Base-by-base conservation (phyloP, 2,888 invertebrate genomes). In the Drosophila lacicola region DNA sequence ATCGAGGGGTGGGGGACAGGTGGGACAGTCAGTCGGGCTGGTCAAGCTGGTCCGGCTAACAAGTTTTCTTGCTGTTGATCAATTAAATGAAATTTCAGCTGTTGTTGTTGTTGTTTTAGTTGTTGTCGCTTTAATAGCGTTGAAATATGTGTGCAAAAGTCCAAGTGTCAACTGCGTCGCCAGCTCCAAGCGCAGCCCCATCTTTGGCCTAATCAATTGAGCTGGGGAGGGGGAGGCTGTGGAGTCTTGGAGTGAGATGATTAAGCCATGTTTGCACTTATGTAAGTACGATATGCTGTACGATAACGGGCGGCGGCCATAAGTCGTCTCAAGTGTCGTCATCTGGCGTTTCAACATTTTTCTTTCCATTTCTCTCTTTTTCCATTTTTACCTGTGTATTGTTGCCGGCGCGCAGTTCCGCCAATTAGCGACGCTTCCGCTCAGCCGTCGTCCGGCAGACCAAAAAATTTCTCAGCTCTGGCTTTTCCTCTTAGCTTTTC, bases 221-320 rank as follows among this genome's bases (percentile, higher is more conserved):
- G 62, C 58, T 67, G 64, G n/a, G 21, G 51, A 0, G 8, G 8
- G 0, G 8, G 2, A 0, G 29, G n/a, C n/a, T n/a, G n/a, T n/a
- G n/a, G 29, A 8, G 29, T 29, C 29, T 29, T 8, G 29, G 1
- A 25, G 25, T 29, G 80, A 56, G 71, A 78, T 78, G 74, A 89
- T 89, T 89, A 89, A 84, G 89, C 88, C 84, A 89, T 87, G 89
- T 89, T 89, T 87, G 71, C 71, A 76, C 78, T 84, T 84, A 84
- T 81, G 62, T 80, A 89, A 84, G 85, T 86, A n/a, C n/a, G n/a
- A n/a, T n/a, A n/a, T n/a, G 88, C 58, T 69, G 78, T 78, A 76
- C 83, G 63, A 63, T 78, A 51, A 64, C 79, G 80, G 78, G 86
- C 73, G 78, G 74, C 62, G 73, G 86, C 86, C 69, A 74, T 82